These are phyloP conservation scores for Orthonyx spaldingii DNA, from an alignment of 2,113 vertebrate genomes.

Conservation along the genomic window DNA sequence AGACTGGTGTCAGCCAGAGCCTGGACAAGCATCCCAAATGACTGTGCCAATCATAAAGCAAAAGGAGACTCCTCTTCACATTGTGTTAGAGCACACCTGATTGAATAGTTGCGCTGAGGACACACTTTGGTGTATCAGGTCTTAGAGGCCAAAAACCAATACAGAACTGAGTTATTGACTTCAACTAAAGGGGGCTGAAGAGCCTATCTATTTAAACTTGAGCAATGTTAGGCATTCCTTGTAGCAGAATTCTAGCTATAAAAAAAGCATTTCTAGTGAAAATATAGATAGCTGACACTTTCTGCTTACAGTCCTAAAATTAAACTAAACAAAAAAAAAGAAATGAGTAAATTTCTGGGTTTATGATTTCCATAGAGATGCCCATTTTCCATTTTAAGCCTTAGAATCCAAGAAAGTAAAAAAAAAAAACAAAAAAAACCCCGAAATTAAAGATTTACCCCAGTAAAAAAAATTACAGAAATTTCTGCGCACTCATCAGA, in stretches of 20 bases:
- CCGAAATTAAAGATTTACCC: background rate
- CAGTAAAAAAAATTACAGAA: background rate
- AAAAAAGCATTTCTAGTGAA: background rate
- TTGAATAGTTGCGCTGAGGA: accelerated
- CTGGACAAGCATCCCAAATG: background rate
- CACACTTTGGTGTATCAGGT: background rate
- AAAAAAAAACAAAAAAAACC: background rate
- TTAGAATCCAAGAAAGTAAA: background rate
- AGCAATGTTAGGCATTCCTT: background rate
- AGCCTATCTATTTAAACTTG: background rate
- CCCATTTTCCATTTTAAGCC: background rate
- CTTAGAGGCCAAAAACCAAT: background rate
- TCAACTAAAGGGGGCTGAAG: background rate
- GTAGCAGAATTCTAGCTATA: background rate
- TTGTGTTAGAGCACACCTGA: no score
- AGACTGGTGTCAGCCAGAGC: background rate
- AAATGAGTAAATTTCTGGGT: background rate
- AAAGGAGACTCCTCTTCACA: background rate
- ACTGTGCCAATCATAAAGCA: background rate
- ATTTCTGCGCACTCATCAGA: background rate
- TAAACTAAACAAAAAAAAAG: background rate
- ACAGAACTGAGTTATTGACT: background rate
- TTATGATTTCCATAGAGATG: background rate
- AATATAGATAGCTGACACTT: background rate
- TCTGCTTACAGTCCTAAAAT: background rate